A percentile compares a stretch with the other conserved stretches of the same genome.
These are phyloP conservation scores for Amorpha juglandis DNA, from an alignment of 2,888 invertebrate species.

Conservation along the genomic window DNA sequence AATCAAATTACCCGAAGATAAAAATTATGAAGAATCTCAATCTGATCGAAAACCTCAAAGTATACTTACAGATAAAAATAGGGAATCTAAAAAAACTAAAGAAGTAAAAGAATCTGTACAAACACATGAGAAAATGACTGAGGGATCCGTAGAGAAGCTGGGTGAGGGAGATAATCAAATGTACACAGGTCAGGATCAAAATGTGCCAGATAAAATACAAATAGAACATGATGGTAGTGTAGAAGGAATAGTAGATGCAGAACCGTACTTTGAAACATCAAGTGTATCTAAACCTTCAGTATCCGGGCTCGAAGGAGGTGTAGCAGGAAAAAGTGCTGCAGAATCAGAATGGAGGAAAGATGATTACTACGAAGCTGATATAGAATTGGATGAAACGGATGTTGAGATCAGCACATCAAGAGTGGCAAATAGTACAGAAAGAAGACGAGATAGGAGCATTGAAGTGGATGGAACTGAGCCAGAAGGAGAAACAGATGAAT, in stretches of 20 bases:
- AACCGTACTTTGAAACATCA: not conserved
- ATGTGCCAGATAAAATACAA: not conserved
- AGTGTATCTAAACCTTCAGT: not conserved
- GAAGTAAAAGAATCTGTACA: not conserved
- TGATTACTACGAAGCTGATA: not conserved
- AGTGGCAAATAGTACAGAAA: not conserved
- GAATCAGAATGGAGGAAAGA: not conserved
- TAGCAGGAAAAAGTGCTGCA: not conserved
- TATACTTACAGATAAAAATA: not conserved
- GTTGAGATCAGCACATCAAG: not conserved
- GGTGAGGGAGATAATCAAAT: slow-evolving; percentile 6
- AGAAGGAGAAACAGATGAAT: not conserved
- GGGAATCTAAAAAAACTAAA: not conserved
- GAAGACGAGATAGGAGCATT: not conserved
- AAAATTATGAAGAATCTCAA: not conserved
- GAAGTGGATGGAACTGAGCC: not conserved
- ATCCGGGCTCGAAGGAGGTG: not conserved
- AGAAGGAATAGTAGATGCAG: slow-evolving; percentile 1
- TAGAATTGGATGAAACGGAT: slow-evolving; percentile 1
- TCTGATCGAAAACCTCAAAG: not conserved
- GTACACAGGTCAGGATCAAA: not conserved
- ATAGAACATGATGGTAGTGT: not conserved
- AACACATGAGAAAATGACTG: not conserved
- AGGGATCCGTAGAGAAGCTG: not conserved
- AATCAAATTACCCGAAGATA: not conserved